Base-by-base conservation (phyloP, 1,140 invertebrate species). In the Ptiloglossa arizonensis region DNA sequence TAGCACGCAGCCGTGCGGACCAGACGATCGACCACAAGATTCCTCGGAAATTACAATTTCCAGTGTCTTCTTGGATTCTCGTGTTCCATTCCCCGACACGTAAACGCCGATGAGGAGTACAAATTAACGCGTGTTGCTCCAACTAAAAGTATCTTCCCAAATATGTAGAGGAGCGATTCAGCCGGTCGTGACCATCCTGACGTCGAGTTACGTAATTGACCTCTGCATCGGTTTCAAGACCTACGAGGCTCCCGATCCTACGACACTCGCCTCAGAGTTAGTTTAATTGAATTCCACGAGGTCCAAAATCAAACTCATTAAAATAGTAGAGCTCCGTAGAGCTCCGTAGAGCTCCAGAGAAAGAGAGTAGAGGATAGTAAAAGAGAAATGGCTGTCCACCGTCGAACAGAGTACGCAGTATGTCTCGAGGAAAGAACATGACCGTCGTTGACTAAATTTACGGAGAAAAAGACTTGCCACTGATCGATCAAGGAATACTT, bases 151-250 rank as follows among this genome's bases (percentile, higher is more conserved):
- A 48, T 54, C 57, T 44, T 69, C 56, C 3, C 24, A 22, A 19
- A 8, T 41, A 41, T 13, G 11, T 13, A 41, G 41, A 44, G 63
- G 69, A 78, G 46, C 27, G 24, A 8, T 62, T 48, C 24, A n/a
- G 15, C 19, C 48, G n/a, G 32, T 48, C 15, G 1, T 41, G 29
- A 60, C 38, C 8, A 11, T 32, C 62, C 32, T n/a, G 41, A 64
- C 48, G 77, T 59, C 78, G 44, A 44, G 59, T 80, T 76, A 66
- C 38, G 72, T 54, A 68, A 80, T 80, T 80, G 72, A 76, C 78
- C 72, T 72, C 69, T 71, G 63, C 29, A 74, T 38, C 41, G 38
- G 62, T 64, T 35, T 44, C 52, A 32, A 80, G 75, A 76, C 78
- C 66, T 44, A 41, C 44, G 75, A 27, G 17, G 15, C 22, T 22